Percentiles rank a stretch among this genome's conserved stretches.
phyloP scores from a whole-genome alignment of 1,140 invertebrate species.

The Anoplolepis gracilipes region DNA sequence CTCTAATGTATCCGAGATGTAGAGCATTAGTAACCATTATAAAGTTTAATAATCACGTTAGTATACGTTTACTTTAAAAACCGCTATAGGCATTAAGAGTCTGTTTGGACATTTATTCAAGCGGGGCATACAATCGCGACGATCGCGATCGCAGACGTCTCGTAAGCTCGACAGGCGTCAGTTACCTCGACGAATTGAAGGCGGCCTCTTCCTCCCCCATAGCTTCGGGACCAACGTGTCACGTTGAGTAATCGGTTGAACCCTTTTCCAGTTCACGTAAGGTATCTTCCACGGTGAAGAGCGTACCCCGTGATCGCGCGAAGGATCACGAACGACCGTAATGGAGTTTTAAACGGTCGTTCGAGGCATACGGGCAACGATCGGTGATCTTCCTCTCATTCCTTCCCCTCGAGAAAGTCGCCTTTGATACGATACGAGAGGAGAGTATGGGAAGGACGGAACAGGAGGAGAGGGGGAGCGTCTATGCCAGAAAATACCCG shows the following conservation, averaged over 20 bases:
- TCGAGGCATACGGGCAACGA: slow-evolving; percentile 69
- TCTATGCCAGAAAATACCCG: slow-evolving; percentile 63
- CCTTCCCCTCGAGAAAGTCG: slow-evolving; percentile 38
- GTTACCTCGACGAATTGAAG: slow-evolving; percentile 29
- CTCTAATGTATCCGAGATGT: not conserved
- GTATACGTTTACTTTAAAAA: not conserved
- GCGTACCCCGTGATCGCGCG: slow-evolving; percentile 60
- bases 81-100: not conserved
- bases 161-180: slow-evolving; percentile 29
- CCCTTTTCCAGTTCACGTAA: slow-evolving; percentile 55
- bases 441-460: not conserved
- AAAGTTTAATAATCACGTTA: not conserved
- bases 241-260: slow-evolving; percentile 66
- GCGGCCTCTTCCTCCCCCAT: slow-evolving; percentile 23
- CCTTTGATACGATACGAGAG: slow-evolving; percentile 70
- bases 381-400: slow-evolving; percentile 55
- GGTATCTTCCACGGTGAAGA: slow-evolving; percentile 40
- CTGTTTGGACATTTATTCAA: not conserved
- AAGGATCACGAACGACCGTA: slow-evolving; percentile 69
- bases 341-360: slow-evolving; percentile 77
- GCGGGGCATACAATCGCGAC: not conserved
- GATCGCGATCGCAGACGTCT: not conserved
- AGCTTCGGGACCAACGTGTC: slow-evolving; percentile 56
- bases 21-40: not conserved
- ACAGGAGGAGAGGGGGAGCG: slow-evolving; percentile 9